Conservation (phyloP, 2,888 invertebrate species). For the Drosophila heteroneura region DNA sequence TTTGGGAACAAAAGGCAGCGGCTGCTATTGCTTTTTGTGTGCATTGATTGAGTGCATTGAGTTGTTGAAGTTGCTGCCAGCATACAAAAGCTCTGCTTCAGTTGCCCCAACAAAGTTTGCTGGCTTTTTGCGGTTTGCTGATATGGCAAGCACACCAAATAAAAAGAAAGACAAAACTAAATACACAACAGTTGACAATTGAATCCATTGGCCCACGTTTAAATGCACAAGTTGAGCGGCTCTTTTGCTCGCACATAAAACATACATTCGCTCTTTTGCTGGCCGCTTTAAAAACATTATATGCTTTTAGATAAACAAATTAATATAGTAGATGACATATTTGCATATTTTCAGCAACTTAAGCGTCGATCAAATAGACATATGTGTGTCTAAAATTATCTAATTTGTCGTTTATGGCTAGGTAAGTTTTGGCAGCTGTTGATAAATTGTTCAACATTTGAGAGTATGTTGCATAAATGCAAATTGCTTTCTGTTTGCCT, state of each 20-base stretch:
- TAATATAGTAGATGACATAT: not conserved
- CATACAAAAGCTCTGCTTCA: slow-evolving; percentile 20
- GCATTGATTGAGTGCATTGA: slow-evolving; percentile 80
- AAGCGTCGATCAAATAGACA: not conserved
- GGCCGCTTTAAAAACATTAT: not conserved
- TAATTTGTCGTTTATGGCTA: slow-evolving; percentile 3
- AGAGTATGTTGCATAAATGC: slow-evolving; percentile 22
- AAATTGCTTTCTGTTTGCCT: slow-evolving; percentile 18
- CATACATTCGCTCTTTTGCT: not conserved
- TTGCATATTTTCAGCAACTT: not conserved
- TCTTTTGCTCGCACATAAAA: slow-evolving; percentile 5
- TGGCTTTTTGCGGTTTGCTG: slow-evolving; percentile 71
- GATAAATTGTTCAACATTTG: not conserved
- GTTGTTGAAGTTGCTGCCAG: slow-evolving; percentile 71
- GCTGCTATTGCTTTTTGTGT: slow-evolving; percentile 53
- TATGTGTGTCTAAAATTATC: not conserved
- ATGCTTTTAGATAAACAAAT: not conserved
- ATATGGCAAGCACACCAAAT: slow-evolving; percentile 56
- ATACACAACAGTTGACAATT: slow-evolving; percentile 63
- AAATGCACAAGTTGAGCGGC: slow-evolving; percentile 52
- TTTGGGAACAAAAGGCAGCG: slow-evolving; percentile 69
- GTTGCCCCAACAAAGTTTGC: slow-evolving; percentile 61
- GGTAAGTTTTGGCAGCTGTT: slow-evolving; percentile 3
- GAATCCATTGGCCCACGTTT: slow-evolving; percentile 62
- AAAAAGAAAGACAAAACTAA: slow-evolving; percentile 19